A percentile compares a stretch with the other conserved stretches of the same genome.
Conservation (phyloP, 2,797 vertebrate species). For the Pseudopleuronectes americanus region DNA sequence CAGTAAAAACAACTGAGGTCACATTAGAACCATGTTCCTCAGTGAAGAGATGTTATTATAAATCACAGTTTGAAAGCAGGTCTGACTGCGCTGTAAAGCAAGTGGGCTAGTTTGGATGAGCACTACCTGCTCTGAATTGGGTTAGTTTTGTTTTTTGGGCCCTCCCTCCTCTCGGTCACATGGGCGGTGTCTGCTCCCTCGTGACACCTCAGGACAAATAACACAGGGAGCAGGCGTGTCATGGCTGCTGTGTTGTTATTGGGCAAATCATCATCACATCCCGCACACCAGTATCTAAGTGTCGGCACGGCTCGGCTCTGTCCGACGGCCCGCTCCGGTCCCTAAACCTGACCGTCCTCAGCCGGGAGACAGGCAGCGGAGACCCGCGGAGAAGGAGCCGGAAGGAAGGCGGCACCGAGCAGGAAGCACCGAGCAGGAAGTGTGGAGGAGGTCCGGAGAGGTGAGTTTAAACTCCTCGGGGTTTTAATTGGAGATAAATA, state of each 20-base stretch:
- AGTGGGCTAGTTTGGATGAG: conserved; percentile 21
- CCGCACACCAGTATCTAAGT: conserved; percentile 49
- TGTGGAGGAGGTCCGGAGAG: conserved; percentile 10
- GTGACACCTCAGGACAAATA: conserved; percentile 76
- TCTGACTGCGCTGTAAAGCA: background rate
- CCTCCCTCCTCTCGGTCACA: conserved; percentile 75
- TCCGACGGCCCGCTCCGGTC: conserved; percentile 19
- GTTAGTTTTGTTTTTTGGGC: conserved; percentile 22
- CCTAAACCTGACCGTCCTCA: background rate
- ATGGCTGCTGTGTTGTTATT: conserved; percentile 53
- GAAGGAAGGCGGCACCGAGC: background rate
- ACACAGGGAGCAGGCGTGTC: conserved; percentile 57
- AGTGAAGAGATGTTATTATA: no score
- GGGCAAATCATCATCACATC: conserved; percentile 31
- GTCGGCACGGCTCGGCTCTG: conserved; percentile 3
- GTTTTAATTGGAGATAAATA: background rate
- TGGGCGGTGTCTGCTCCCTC: conserved; percentile 68
- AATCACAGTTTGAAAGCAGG: background rate
- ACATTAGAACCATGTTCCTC: no score
- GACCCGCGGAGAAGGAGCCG: background rate
- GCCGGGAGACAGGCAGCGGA: background rate
- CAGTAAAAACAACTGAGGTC: background rate
- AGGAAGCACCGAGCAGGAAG: conserved; percentile 44
- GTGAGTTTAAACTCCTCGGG: conserved; percentile 48
- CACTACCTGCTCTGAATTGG: conserved; percentile 22